Evolutionary conservation across 2,113 vertebrate genomes (phyloP).

Genomic region (Ginglymostoma cirratum): DNA sequence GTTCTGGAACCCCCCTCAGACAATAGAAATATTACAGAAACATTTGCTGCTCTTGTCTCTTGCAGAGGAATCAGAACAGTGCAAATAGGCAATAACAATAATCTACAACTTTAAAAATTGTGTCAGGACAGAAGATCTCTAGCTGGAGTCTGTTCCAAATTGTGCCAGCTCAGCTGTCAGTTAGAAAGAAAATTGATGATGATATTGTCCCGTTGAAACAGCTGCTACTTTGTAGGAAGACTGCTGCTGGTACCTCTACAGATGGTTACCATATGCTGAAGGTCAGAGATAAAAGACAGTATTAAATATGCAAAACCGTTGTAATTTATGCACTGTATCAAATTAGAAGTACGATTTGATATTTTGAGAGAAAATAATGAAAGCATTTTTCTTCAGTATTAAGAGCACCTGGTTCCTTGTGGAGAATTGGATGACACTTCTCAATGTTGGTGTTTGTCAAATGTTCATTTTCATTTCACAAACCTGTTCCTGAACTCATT

Average conservation of each 20-base stretch:
- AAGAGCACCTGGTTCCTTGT: not conserved
- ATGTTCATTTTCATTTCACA: not conserved
- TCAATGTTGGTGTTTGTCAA: not conserved
- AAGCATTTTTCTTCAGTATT: not conserved
- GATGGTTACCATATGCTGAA: conserved; percentile 71
- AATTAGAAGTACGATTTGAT: not conserved
- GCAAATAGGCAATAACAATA: not conserved
- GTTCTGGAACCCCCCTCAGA: conserved; percentile 59
- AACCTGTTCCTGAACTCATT: not conserved
- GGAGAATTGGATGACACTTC: not conserved
- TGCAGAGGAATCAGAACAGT: not conserved
- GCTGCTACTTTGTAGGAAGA: conserved; percentile 57
- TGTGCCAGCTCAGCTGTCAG: conserved; percentile 50
- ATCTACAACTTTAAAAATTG: conserved; percentile 6
- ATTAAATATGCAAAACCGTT: conserved; percentile 42
- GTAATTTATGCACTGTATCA: conserved; percentile 43
- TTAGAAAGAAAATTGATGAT: conserved; percentile 56
- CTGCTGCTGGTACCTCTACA: conserved; percentile 59
- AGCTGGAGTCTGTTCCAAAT: conserved; percentile 44
- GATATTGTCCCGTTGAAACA: conserved; percentile 52
- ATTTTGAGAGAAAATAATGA: not conserved
- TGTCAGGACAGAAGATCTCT: conserved; percentile 36
- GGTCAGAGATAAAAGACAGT: conserved; percentile 43
- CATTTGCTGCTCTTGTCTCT: not conserved
- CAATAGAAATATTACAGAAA: conserved; percentile 38